Conservation (phyloP, 1,140 invertebrate genomes). For the Helicoverpa zea region DNA sequence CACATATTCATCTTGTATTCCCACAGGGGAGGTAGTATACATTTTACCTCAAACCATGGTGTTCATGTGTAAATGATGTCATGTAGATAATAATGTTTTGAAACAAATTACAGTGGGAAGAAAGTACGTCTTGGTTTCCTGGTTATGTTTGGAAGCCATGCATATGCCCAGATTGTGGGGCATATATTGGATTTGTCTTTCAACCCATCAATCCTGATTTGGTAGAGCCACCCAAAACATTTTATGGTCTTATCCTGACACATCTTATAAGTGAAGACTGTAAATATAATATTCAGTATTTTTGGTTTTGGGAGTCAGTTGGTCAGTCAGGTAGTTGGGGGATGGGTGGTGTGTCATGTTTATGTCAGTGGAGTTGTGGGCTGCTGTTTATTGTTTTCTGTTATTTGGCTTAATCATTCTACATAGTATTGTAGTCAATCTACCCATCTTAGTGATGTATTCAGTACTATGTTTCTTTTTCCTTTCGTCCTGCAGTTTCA, state of each 20-base stretch:
- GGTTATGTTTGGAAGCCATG: constrained; percentile 75
- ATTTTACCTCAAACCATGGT: not conserved
- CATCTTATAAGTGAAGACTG: constrained; percentile 74
- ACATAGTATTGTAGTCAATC: no score
- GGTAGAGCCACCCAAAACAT: constrained; percentile 57
- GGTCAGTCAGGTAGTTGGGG: no score
- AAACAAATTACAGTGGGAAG: constrained; percentile 74
- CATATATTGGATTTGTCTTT: constrained; percentile 75
- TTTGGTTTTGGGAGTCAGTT: not conserved
- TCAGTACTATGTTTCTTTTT: no score
- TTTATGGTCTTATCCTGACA: constrained; percentile 73
- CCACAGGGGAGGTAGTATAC: constrained; percentile 72
- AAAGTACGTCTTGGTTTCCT: constrained; percentile 76
- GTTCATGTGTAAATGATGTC: not conserved
- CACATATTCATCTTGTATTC: constrained; percentile 70
- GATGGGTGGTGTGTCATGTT: no score
- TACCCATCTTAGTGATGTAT: no score
- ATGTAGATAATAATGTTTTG: constrained; percentile 5
- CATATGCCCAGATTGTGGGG: constrained; percentile 74
- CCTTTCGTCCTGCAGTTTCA: no score
- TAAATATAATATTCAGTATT: constrained; percentile 63
- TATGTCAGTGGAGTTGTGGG: no score
- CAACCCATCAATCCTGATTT: constrained; percentile 59
- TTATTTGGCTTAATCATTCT: no score
- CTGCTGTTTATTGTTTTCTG: no score